These are phyloP conservation scores for Drosophila orena DNA, from an alignment of 1,140 invertebrate genomes.

Conservation along the genomic window DNA sequence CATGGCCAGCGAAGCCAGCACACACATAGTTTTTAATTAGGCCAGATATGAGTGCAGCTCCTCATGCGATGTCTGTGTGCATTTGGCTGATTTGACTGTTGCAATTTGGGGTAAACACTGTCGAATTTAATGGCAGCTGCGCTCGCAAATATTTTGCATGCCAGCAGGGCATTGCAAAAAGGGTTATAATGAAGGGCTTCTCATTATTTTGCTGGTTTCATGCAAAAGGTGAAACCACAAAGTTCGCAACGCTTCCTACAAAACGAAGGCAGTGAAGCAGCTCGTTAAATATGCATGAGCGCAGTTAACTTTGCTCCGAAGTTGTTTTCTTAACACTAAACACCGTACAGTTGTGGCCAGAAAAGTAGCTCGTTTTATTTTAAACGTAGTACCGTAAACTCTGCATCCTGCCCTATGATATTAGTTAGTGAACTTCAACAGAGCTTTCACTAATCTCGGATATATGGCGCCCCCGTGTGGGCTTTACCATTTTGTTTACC, in stretches of 20 bases:
- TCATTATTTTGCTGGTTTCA: constrained; percentile 21
- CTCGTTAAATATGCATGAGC: background rate
- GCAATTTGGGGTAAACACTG: constrained; percentile 40
- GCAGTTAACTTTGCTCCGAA: background rate
- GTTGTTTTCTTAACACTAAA: background rate
- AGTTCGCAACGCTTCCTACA: constrained; percentile 2
- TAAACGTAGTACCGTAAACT: background rate
- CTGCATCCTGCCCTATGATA: too few species aligned
- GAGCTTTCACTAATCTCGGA: background rate
- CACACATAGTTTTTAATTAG: constrained; percentile 65
- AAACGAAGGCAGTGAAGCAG: background rate
- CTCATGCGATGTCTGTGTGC: background rate
- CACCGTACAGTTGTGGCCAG: background rate
- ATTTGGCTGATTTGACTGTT: constrained; percentile 16
- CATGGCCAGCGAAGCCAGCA: constrained; percentile 7
- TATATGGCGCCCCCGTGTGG: constrained; percentile 20
- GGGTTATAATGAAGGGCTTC: constrained; percentile 3
- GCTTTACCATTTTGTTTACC: constrained; percentile 36
- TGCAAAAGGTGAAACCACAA: constrained; percentile 11
- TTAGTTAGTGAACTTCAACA: too few species aligned
- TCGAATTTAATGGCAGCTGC: constrained; percentile 14
- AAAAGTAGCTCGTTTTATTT: background rate
- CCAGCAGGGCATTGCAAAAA: constrained; percentile 15
- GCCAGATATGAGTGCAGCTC: constrained; percentile 54
- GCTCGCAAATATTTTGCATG: constrained; percentile 20